Evolutionary conservation across 2,888 invertebrate genomes (phyloP).

Genomic region (Mayetiola destructor): DNA sequence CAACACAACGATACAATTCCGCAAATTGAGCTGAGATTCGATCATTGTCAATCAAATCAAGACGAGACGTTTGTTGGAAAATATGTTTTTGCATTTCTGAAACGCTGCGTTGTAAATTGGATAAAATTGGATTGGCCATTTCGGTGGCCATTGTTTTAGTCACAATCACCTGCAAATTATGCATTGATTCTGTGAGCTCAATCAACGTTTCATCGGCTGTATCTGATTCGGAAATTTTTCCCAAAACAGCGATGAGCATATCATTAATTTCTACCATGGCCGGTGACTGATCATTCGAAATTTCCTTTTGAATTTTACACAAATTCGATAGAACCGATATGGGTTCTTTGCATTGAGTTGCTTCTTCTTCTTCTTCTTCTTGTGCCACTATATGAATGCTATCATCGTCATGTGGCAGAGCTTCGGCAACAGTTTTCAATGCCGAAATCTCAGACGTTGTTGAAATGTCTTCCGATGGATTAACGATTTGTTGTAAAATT

Average conservation of each 20-base stretch:
- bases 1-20: not conserved
- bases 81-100: slow-evolving; percentile 6
- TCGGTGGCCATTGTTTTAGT: not conserved
- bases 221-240: not conserved
- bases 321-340: not conserved
- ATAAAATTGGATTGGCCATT: not conserved
- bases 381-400: not conserved
- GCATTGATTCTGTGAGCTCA: not conserved
- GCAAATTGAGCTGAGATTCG: slow-evolving; percentile 1
- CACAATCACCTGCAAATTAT: not conserved
- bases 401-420: slow-evolving; percentile 26
- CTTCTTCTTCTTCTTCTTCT: not conserved
- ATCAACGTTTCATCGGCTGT: no score
- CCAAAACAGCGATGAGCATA: not conserved
- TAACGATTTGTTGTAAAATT: slow-evolving; percentile 34
- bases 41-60: not conserved
- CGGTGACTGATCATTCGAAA: not conserved
- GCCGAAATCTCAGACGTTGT: slow-evolving; percentile 40
- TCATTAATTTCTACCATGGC: not conserved
- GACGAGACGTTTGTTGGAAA: not conserved
- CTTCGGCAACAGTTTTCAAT: slow-evolving; percentile 38
- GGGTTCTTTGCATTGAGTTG: no score
- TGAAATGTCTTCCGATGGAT: slow-evolving; percentile 38
- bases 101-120: not conserved
- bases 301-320: not conserved